Conservation (phyloP, 2,113 vertebrate species). For the Eolophus roseicapilla region DNA sequence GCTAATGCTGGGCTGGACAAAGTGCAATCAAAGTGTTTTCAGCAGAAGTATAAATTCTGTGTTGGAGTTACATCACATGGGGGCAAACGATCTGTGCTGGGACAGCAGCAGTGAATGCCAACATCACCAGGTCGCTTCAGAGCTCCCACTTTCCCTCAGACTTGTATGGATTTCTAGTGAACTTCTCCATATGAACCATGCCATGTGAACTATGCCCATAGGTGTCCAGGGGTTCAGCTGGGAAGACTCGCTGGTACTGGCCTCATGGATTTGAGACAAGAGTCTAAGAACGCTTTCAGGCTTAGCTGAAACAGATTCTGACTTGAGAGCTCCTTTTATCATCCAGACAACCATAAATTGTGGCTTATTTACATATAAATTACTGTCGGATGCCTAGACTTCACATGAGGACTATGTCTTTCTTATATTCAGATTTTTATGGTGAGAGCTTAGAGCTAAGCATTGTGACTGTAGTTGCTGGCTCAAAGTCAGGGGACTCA, state of each 20-base stretch:
- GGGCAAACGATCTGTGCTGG: not conserved
- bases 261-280: not conserved
- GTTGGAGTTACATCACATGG: not conserved
- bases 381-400: not conserved
- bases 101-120: not conserved
- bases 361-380: not conserved
- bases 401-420: not conserved
- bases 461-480: accelerated
- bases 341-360: not conserved
- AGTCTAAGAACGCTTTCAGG: not conserved
- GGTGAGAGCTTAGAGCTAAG: not conserved
- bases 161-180: not conserved
- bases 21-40: not conserved
- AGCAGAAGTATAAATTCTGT: not conserved
- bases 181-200: not conserved
- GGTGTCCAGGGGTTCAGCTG: not conserved
- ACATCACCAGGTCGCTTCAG: not conserved
- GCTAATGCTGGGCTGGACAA: not conserved
- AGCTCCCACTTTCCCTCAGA: not conserved
- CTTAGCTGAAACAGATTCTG: not conserved
- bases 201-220: accelerated
- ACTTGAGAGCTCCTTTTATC: not conserved
- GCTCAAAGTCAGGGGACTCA: not conserved
- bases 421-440: not conserved
- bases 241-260: not conserved